Conservation (phyloP, 2,888 invertebrate species). For the Callyntrura guangdongensis region DNA sequence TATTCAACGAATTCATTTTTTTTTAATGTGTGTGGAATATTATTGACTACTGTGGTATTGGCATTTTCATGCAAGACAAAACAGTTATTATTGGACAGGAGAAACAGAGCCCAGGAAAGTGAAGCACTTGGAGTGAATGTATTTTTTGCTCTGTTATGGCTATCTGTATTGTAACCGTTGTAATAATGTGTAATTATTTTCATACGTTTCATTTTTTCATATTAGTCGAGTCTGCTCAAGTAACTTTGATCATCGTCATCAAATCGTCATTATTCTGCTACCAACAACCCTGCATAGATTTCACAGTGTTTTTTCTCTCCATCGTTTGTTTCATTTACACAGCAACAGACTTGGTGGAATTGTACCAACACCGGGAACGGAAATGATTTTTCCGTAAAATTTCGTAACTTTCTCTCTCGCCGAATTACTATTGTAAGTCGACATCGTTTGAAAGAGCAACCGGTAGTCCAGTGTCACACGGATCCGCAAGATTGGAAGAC, state of each 20-base stretch:
- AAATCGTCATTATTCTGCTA: too few species aligned
- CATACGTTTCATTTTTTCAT: background rate
- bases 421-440: too few species aligned
- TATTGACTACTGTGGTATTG: background rate
- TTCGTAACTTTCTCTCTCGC: too few species aligned
- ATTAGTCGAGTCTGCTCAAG: background rate
- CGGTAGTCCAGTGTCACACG: background rate
- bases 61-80: slow-evolving; percentile 5
- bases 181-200: background rate
- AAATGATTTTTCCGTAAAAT: too few species aligned
- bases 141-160: background rate
- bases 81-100: background rate
- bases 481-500: slow-evolving; percentile 4
- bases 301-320: background rate
- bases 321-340: background rate
- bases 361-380: too few species aligned
- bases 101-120: background rate
- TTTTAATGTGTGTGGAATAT: background rate
- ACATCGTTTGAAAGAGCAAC: too few species aligned
- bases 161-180: background rate
- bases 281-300: too few species aligned
- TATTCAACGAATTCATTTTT: slow-evolving; percentile 56
- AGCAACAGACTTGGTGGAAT: background rate
- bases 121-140: background rate
- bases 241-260: background rate